Conservation (phyloP, 2,797 vertebrate species). For the Eidolon dupreanum region DNA sequence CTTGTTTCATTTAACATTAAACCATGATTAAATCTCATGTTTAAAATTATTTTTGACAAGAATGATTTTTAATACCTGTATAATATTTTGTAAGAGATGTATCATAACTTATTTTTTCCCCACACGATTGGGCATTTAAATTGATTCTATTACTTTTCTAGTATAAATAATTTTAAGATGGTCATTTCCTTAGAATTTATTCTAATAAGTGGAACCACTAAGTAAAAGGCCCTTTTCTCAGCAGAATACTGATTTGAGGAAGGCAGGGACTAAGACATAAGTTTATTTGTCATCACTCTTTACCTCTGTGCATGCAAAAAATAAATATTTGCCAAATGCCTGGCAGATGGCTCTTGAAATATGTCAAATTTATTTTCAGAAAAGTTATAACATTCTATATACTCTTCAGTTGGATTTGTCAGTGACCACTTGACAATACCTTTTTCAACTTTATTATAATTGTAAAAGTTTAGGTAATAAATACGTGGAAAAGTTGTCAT, state of each 20-base stretch:
- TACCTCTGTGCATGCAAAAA: background rate
- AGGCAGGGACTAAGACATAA: too few species aligned
- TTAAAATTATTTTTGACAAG: slow-evolving; percentile 20
- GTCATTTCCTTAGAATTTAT: background rate
- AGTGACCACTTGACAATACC: background rate
- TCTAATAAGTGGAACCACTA: background rate
- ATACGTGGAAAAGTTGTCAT: background rate
- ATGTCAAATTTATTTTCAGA: background rate
- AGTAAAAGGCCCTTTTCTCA: background rate
- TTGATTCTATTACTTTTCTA: background rate
- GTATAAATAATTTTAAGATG: background rate
- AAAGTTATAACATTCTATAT: background rate
- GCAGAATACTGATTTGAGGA: background rate
- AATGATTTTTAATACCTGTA: background rate
- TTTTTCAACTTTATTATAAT: background rate
- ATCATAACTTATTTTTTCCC: background rate
- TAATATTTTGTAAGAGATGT: background rate
- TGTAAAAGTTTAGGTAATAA: background rate
- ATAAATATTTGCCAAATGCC: background rate
- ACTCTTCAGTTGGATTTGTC: background rate
- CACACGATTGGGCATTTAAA: background rate
- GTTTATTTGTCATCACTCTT: background rate
- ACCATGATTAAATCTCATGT: background rate
- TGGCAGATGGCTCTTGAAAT: background rate
- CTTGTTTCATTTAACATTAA: background rate